These are phyloP conservation scores for Aplysia californica DNA, from an alignment of 1,140 invertebrate genomes.

Conservation along the genomic window DNA sequence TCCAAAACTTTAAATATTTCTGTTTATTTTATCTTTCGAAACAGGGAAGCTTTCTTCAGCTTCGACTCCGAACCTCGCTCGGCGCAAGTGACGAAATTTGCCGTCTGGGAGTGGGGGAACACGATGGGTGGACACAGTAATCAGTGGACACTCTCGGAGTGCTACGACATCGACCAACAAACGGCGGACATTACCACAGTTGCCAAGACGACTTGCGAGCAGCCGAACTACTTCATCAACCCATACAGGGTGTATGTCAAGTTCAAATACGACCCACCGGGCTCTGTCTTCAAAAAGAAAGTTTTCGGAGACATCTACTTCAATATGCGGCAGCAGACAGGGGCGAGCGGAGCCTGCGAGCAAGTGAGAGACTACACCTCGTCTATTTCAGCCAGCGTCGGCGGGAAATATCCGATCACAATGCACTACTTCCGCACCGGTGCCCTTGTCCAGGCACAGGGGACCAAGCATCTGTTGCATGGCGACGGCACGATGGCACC, in stretches of 20 bases:
- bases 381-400: not conserved
- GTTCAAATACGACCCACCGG: constrained; percentile 41
- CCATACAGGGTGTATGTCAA: constrained; percentile 33
- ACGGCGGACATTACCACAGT: constrained; percentile 29
- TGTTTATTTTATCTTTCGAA: too few species aligned
- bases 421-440: constrained; percentile 46
- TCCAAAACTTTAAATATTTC: too few species aligned
- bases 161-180: constrained; percentile 34
- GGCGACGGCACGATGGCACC: constrained; percentile 5
- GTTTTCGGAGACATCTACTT: constrained; percentile 54
- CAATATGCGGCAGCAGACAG: constrained; percentile 28
- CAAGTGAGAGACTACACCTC: not conserved
- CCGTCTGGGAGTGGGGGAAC: not conserved
- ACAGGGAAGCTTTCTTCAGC: not conserved
- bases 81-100: not conserved
- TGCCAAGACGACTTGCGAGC: not conserved
- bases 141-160: constrained; percentile 36
- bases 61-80: not conserved
- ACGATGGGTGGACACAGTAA: not conserved
- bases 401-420: constrained; percentile 11
- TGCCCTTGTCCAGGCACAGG: constrained; percentile 17
- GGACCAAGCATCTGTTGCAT: constrained; percentile 37
- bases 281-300: constrained; percentile 38
- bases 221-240: constrained; percentile 10
- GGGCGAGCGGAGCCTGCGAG: not conserved